Percentiles rank a stretch among this genome's conserved stretches.
Conservation (phyloP, 1,140 invertebrate genomes). For the Paracyclopina nana region DNA sequence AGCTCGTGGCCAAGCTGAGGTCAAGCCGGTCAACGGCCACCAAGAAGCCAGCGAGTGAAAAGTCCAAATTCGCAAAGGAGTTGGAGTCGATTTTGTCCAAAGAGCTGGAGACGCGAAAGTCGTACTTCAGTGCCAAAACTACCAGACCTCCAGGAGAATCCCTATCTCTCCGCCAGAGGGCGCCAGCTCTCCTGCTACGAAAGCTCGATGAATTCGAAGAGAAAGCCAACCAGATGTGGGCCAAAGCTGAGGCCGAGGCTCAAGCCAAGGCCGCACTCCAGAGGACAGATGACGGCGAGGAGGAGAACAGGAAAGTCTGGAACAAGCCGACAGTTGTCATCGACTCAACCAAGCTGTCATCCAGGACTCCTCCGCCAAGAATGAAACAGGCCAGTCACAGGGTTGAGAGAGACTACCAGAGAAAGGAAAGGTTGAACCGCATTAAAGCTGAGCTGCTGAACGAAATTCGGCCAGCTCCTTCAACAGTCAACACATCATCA, state of each 20-base stretch:
- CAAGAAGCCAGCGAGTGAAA: not conserved
- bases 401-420: too few species aligned
- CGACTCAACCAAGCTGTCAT: too few species aligned
- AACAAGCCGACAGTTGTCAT: not conserved
- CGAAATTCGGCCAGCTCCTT: too few species aligned
- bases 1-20: not conserved
- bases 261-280: too few species aligned
- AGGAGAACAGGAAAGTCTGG: not conserved
- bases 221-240: not conserved
- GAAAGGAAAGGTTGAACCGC: too few species aligned
- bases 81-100: constrained; percentile 1
- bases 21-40: not conserved
- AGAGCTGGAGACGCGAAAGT: not conserved
- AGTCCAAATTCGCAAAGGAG: not conserved
- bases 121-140: not conserved
- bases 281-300: not conserved
- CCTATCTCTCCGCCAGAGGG: not conserved
- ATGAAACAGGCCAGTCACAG: too few species aligned
- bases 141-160: not conserved
- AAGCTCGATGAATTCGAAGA: constrained; percentile 7
- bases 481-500: not conserved
- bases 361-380: too few species aligned
- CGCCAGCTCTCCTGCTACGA: not conserved
- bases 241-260: not conserved
- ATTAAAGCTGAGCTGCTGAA: too few species aligned